Evolutionary conservation across 2,113 vertebrate genomes (phyloP).

Genomic region (Glaucomys volans): DNA sequence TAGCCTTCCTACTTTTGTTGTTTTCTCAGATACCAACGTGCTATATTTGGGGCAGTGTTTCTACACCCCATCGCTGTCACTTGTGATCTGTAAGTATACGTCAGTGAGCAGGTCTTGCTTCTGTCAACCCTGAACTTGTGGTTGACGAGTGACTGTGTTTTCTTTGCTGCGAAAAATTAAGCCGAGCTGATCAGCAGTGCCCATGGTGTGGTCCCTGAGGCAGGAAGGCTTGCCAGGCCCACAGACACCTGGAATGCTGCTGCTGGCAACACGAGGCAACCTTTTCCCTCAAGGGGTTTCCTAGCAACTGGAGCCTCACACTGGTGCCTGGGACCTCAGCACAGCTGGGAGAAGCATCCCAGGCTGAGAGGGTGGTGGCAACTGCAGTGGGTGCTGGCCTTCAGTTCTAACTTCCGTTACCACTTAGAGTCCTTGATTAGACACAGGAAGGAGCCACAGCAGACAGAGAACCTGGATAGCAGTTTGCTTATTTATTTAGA

Average conservation of each 20-base stretch:
- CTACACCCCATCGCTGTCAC: constrained; percentile 70
- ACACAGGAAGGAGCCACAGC: neutral
- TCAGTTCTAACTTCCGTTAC: neutral
- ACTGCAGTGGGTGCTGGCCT: neutral
- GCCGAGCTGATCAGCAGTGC: constrained; percentile 89
- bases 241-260: constrained; percentile 89
- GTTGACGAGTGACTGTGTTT: constrained; percentile 89
- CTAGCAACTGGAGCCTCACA: neutral
- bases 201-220: constrained; percentile 89
- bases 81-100: constrained; percentile 82
- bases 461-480: neutral
- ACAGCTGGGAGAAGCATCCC: neutral
- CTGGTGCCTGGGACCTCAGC: neutral
- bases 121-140: constrained; percentile 91
- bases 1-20: neutral
- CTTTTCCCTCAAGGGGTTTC: constrained; percentile 87
- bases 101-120: constrained; percentile 87
- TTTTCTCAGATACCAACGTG: neutral
- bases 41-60: no score
- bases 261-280: constrained; percentile 92
- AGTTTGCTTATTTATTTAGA: neutral
- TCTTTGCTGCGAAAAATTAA: constrained; percentile 89
- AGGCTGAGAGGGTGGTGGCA: neutral
- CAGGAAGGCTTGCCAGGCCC: constrained; percentile 90
- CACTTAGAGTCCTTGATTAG: neutral